A percentile compares a stretch with the other conserved stretches of the same genome.
These are phyloP conservation scores for Drosophila lowei DNA, from an alignment of 1,140 invertebrate species.

Conservation along the genomic window DNA sequence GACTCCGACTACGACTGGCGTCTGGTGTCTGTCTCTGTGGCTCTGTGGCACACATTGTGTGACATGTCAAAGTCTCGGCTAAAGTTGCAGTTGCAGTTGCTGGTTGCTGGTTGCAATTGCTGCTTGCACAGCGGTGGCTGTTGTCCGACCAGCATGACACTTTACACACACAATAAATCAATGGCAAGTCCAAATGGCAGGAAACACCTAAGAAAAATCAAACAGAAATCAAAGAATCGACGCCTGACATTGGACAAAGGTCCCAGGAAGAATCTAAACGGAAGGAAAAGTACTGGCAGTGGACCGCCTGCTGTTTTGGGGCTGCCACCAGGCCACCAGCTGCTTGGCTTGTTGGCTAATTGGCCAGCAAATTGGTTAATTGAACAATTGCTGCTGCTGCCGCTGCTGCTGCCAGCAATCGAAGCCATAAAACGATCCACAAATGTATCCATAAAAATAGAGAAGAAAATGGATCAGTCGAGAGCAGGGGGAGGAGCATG, in stretches of 20 bases:
- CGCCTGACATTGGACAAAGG: constrained; percentile 25
- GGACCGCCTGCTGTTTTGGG: neutral
- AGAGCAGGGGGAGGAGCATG: constrained; percentile 3
- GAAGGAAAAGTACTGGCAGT: neutral
- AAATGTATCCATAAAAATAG: constrained; percentile 33
- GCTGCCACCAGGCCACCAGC: constrained; percentile 9
- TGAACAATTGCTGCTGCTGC: constrained; percentile 36
- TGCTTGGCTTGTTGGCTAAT: constrained; percentile 42
- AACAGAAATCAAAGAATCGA: constrained; percentile 23
- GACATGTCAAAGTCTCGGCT: constrained; percentile 56
- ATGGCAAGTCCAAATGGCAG: constrained; percentile 20
- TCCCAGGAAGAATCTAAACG: too few species aligned
- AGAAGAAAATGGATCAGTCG: constrained; percentile 7
- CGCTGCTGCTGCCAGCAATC: constrained; percentile 4
- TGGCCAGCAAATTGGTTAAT: constrained; percentile 32
- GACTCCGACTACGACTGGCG: neutral
- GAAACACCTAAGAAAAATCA: neutral
- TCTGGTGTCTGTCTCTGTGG: constrained; percentile 7
- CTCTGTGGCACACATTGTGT: constrained; percentile 23
- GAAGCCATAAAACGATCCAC: constrained; percentile 14
- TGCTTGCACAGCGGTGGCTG: constrained; percentile 63
- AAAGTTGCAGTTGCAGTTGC: constrained; percentile 31
- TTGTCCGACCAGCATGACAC: constrained; percentile 73
- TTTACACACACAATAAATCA: constrained; percentile 81
- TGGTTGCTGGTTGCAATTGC: neutral